Evolutionary conservation across 53 echinoderm and acorn worm genomes (phyloP).

Genomic region (Antedon mediterranea): DNA sequence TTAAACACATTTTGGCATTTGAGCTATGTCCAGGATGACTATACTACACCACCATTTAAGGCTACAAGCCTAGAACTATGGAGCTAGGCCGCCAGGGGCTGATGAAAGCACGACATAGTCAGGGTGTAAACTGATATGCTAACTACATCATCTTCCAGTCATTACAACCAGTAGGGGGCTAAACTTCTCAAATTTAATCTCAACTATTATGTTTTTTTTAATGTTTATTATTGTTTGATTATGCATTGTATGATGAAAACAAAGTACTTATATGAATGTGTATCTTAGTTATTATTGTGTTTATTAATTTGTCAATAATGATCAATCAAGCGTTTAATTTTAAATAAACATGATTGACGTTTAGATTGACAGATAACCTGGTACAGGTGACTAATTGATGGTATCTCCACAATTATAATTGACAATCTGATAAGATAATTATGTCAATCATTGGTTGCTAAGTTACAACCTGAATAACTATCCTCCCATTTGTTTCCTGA

Average conservation of each 20-base stretch:
- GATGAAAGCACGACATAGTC: background rate
- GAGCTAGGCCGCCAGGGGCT: background rate
- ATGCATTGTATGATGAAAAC: background rate
- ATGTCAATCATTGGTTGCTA: background rate
- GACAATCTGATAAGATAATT: background rate
- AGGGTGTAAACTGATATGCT: background rate
- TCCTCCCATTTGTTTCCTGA: no score
- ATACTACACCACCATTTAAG: background rate
- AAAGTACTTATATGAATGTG: background rate
- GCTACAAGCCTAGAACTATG: background rate
- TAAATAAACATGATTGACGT: background rate
- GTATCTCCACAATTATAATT: background rate
- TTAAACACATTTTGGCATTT: background rate
- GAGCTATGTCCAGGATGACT: background rate
- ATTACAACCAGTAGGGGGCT: background rate
- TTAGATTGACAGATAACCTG: background rate
- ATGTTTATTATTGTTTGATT: background rate
- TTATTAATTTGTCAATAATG: background rate
- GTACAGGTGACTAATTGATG: background rate
- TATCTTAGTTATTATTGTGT: background rate
- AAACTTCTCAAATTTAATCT: background rate
- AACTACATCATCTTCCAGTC: background rate
- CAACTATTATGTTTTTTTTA: background rate
- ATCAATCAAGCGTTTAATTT: background rate
- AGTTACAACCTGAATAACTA: background rate